Percentiles rank a stretch among this genome's conserved stretches.
Evolutionary conservation across 2,888 invertebrate species (phyloP).

Genomic region (Andrena chrysosceles): DNA sequence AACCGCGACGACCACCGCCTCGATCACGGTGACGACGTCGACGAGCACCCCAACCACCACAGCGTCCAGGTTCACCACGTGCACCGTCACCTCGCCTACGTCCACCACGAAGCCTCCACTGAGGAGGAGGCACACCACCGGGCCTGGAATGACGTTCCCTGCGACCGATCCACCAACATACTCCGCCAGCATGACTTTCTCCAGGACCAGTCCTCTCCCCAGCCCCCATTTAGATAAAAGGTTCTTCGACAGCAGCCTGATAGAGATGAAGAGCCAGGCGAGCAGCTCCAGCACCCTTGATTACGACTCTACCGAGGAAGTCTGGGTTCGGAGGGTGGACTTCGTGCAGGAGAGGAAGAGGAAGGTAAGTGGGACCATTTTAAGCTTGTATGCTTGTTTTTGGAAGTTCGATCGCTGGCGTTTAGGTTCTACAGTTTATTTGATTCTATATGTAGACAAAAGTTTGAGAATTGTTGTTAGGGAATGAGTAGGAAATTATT

Average conservation of each 20-base stretch:
- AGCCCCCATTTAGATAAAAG: constrained; percentile 91
- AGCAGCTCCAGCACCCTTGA: constrained; percentile 88
- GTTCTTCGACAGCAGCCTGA: constrained; percentile 93
- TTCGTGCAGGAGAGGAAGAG: constrained; percentile 85
- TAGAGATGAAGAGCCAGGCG: constrained; percentile 92
- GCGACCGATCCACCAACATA: constrained; percentile 83
- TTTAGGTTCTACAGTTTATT: background rate
- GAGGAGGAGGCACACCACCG: constrained; percentile 81
- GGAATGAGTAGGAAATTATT: no score
- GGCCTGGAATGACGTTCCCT: constrained; percentile 83
- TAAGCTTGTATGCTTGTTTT: background rate
- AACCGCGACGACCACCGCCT: constrained; percentile 15
- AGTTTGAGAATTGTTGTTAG: no score
- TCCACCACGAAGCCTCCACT: constrained; percentile 79
- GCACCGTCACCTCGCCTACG: constrained; percentile 81
- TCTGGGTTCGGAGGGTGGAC: constrained; percentile 89
- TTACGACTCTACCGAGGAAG: constrained; percentile 88
- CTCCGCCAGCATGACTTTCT: constrained; percentile 83
- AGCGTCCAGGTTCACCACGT: constrained; percentile 80
- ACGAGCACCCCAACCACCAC: constrained; percentile 54
- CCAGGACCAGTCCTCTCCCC: constrained; percentile 85
- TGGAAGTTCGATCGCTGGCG: constrained; percentile 5
- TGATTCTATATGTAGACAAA: no score
- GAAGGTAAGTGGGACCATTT: constrained; percentile 85
- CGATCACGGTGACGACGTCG: constrained; percentile 12